Base-by-base conservation (phyloP, 1,140 invertebrate species). In the Aphaenogaster ashmeadi region DNA sequence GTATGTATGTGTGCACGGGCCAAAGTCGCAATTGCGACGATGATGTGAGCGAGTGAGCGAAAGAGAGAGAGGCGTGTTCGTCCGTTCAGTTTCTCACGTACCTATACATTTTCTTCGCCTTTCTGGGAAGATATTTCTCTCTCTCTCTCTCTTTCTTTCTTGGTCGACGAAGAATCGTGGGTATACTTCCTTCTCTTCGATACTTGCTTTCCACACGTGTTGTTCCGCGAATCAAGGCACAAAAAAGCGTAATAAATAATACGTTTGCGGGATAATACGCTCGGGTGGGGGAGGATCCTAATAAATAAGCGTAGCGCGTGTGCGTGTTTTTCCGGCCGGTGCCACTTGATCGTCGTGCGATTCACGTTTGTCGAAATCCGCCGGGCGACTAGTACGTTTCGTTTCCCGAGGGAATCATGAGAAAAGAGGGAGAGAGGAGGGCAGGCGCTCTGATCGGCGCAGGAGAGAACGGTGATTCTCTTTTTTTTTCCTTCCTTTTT, bases 271-370 rank as follows among this genome's bases (percentile, higher is more conserved):
- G 11, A 38, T 27, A 27, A 27, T 27, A 33, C 21, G 50, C 21
- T n/a, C 27, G 52, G 33, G 44, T 6, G 6, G 1, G 15, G 33
- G 18, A 18, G 18, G 60, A 78, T 87, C 58, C 18, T 54, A 90
- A 90, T 90, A 90, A 90, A 90, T 90, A 90, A 88, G 78, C 88
- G 85, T 87, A 80, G 80, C 64, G 71, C 56, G 33, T 21, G 41
- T 47, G 18, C 9, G 41, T 9, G 27, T 62, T 71, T 41, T 50
- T 54, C n/a, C 47, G 54, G 13, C 13, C 69, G 69, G 41, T 60
- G 69, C 27, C 80, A 75, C 80, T 84, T 50, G 9, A 81, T 71
- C 41, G 64, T 81, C 50, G 79, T 38, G 38, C 80, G 80, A 74
- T 33, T 72, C 66, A 38, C 41, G 52, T n/a, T 72, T 72, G 67